A percentile compares a stretch with the other conserved stretches of the same genome.
Evolutionary conservation across 1,140 invertebrate species (phyloP).

Genomic region (Sesamia nonagrioides): DNA sequence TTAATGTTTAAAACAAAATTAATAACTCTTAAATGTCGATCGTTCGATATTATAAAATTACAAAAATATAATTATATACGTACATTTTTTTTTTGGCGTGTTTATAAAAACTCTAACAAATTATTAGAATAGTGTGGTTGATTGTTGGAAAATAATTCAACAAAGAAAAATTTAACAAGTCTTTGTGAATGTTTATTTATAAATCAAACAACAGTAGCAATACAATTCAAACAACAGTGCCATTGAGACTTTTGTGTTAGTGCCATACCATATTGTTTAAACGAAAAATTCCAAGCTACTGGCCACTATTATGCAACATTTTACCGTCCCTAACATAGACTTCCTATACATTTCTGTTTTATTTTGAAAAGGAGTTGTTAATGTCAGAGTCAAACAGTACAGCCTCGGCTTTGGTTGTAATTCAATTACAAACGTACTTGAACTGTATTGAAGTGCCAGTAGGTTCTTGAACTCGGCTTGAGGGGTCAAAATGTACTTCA

Average conservation of each 20-base stretch:
- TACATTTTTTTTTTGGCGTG: no score
- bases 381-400: slow-evolving; percentile 59
- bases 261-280: slow-evolving; percentile 72
- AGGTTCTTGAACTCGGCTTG: slow-evolving; percentile 71
- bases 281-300: slow-evolving; percentile 70
- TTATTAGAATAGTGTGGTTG: background rate
- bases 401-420: slow-evolving; percentile 61
- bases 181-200: slow-evolving; percentile 49
- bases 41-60: no score
- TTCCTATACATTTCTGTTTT: slow-evolving; percentile 65
- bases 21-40: no score
- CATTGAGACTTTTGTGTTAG: slow-evolving; percentile 30
- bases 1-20: no score
- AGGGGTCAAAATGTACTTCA: slow-evolving; percentile 52
- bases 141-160: background rate
- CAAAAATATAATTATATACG: no score
- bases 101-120: background rate
- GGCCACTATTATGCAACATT: slow-evolving; percentile 59
- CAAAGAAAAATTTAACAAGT: slow-evolving; percentile 11
- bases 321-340: slow-evolving; percentile 41
- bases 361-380: slow-evolving; percentile 60
- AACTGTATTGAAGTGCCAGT: slow-evolving; percentile 57
- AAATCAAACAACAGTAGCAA: slow-evolving; percentile 60
- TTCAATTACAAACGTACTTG: slow-evolving; percentile 65
- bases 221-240: slow-evolving; percentile 56